Base-by-base conservation (phyloP, 2,113 vertebrate genomes). In the Peromyscus maniculatus region DNA sequence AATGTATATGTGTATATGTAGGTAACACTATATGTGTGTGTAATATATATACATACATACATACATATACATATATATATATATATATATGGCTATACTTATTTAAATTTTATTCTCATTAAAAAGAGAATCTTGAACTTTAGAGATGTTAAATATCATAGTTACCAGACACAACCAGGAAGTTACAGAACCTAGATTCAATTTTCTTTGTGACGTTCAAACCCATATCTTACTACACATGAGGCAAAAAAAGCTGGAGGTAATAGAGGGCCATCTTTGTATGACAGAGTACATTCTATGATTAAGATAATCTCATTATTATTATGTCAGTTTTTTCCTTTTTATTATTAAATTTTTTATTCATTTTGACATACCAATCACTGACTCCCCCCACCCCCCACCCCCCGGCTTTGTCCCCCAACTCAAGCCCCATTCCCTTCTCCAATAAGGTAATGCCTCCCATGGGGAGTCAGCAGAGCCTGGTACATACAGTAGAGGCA, bases 101-200 rank as follows among this genome's bases (percentile, higher is more conserved):
- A 66, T 67, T 93, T 88, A 91, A 80, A 64, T 92, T 80, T 72
- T 92, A 74, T 90, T 95, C 89, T n/a, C 7, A 72, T 87, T 91
- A 69, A 91, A 91, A 57, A 74, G 39, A 75, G 28, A 93, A 89
- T 93, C 49, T 13, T 95, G 39, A 97, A 69, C 4, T 87, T 87
- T 55, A 86, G 4, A 72, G 15, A 3, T 91, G 7, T 91, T 87
- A 67, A 92, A 87, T 46, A 49, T 71, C 28, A 80, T 43, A 4
- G 16, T 28, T 49, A 62, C 1, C 57, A 86, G 9, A 72, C 11
- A 94, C 28, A 88, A 92, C 9, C 5, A 84, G 16, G 11, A 86
- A 72, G 31, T 80, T 39, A 66, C 24, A 93, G 55, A 95, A 69
- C 5, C 10, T 64, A 12, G 21, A 91, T 82, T 93, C 46, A 88